These are phyloP conservation scores for Percopsis omiscomaycus DNA, from an alignment of 2,797 vertebrate species.

Conservation along the genomic window DNA sequence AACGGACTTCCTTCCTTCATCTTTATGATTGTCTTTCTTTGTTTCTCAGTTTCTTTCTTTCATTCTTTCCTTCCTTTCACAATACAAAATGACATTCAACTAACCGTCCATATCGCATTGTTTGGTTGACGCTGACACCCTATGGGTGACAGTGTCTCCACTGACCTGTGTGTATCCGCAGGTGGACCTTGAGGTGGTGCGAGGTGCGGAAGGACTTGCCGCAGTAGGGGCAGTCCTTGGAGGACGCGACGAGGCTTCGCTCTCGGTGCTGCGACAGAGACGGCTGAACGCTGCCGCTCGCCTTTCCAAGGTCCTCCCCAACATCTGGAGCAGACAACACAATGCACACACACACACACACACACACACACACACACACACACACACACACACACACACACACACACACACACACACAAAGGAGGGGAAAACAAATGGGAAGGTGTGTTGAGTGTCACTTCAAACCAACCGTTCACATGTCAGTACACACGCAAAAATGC, in stretches of 20 bases:
- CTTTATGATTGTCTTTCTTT: conserved; percentile 26
- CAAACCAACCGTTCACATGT: conserved; percentile 65
- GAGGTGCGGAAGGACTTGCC: conserved; percentile 98
- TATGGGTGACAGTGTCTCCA: conserved; percentile 10
- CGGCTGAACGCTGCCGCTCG: conserved; percentile 84
- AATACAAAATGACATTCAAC: neutral
- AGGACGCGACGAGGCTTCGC: conserved; percentile 87
- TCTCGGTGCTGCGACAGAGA: conserved; percentile 90
- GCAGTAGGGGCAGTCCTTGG: conserved; percentile 98
- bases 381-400: conserved; percentile 48
- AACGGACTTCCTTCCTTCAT: conserved; percentile 46
- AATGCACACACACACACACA: conserved; percentile 14
- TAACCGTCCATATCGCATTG: no score
- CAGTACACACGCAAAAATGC: neutral
- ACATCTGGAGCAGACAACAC: conserved; percentile 81
- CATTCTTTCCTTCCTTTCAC: neutral
- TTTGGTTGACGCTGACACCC: no score
- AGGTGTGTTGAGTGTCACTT: conserved; percentile 88
- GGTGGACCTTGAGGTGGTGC: conserved; percentile 98
- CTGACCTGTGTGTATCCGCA: conserved; percentile 99
- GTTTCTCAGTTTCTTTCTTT: neutral
- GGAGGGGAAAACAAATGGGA: conserved; percentile 60
- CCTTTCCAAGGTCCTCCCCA: conserved; percentile 92
- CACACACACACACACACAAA: conserved; percentile 10
- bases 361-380: conserved; percentile 19